Evolutionary conservation across 2,888 invertebrate genomes (phyloP).

Genomic region (Lycophotia porphyrea): DNA sequence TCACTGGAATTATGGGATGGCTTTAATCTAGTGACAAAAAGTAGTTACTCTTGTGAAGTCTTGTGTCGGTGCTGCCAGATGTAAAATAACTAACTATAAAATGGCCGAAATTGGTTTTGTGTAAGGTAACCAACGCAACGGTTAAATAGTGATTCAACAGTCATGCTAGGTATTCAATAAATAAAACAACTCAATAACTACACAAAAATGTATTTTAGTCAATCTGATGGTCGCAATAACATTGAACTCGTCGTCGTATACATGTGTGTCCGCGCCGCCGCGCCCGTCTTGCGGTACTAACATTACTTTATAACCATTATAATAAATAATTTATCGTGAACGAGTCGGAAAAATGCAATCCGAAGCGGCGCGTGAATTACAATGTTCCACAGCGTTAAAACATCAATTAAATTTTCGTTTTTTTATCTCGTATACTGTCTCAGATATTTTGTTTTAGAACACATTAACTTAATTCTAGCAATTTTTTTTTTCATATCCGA

Average conservation of each 20-base stretch:
- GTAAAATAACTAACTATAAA: background rate
- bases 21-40: background rate
- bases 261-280: constrained; percentile 84
- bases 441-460: constrained; percentile 90
- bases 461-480: constrained; percentile 87
- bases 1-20: too few relatives aligned
- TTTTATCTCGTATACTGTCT: constrained; percentile 88
- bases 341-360: constrained; percentile 67
- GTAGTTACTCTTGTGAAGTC: background rate
- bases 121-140: background rate
- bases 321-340: constrained; percentile 75
- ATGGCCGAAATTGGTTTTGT: background rate
- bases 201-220: constrained; percentile 90
- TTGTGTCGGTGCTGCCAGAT: background rate
- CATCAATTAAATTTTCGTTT: constrained; percentile 80
- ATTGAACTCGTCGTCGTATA: constrained; percentile 89
- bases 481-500: constrained; percentile 73
- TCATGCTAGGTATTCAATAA: constrained; percentile 42
- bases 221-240: constrained; percentile 89
- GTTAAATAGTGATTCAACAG: background rate
- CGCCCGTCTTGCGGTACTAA: constrained; percentile 70
- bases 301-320: constrained; percentile 66
- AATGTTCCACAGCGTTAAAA: constrained; percentile 81
- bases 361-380: constrained; percentile 78
- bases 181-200: constrained; percentile 84